Evolutionary conservation across 2,888 invertebrate genomes (phyloP).

Genomic region (Pterostichus niger): DNA sequence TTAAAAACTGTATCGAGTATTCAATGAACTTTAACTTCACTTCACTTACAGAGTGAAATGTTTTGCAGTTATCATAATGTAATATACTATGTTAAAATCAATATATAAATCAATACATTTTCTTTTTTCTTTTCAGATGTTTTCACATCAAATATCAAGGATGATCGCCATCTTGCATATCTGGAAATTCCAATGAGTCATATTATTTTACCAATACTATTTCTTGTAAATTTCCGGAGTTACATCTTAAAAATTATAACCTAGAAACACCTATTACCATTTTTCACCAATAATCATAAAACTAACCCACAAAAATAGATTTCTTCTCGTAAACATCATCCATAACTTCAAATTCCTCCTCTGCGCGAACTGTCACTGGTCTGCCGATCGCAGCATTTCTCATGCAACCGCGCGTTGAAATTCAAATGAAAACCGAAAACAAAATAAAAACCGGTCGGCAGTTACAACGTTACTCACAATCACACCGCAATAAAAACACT

Average conservation of each 20-base stretch:
- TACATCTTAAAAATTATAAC: not conserved
- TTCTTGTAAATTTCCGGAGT: not conserved
- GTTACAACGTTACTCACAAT: conserved; percentile 54
- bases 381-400: not conserved
- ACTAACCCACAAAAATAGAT: conserved; percentile 14
- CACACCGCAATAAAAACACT: conserved; percentile 60
- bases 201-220: not conserved
- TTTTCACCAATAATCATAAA: conserved; percentile 22
- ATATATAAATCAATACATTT: too few relatives aligned
- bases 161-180: not conserved
- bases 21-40: too few relatives aligned
- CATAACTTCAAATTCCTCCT: not conserved
- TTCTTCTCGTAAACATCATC: conserved; percentile 31
- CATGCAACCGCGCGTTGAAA: conserved; percentile 28
- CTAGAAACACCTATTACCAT: not conserved
- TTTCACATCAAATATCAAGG: too few relatives aligned
- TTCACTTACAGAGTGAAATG: too few relatives aligned
- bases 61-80: too few relatives aligned
- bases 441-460: conserved; percentile 23
- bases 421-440: conserved; percentile 48
- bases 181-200: not conserved
- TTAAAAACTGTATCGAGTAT: too few relatives aligned
- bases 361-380: conserved; percentile 1
- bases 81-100: too few relatives aligned
- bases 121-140: too few relatives aligned